These are phyloP conservation scores for Eufriesea mexicana DNA, from an alignment of 1,140 invertebrate genomes.

Conservation along the genomic window DNA sequence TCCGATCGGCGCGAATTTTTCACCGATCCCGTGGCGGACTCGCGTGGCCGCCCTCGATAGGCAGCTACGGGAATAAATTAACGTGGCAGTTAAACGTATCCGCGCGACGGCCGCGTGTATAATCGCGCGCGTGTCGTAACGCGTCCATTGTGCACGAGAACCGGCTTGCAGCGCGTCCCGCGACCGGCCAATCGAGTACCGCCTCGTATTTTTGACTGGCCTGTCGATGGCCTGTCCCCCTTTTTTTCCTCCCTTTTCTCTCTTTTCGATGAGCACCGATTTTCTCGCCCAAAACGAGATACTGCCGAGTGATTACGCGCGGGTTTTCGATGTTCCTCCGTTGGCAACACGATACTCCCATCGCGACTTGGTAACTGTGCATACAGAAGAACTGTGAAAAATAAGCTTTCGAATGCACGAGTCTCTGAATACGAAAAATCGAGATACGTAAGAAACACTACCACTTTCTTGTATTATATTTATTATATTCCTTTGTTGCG, in stretches of 20 bases:
- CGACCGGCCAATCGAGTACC: slow-evolving; percentile 46
- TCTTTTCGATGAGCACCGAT: background rate
- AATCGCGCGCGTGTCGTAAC: slow-evolving; percentile 76
- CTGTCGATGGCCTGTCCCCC: background rate
- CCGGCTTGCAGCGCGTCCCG: slow-evolving; percentile 51
- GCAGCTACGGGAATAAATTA: slow-evolving; percentile 79
- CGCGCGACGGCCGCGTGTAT: slow-evolving; percentile 62
- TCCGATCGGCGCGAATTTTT: slow-evolving; percentile 69
- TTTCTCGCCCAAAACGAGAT: background rate
- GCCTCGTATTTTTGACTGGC: slow-evolving; percentile 53
- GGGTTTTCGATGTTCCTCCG: background rate
- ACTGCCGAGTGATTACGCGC: background rate
- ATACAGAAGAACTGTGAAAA: too few species aligned
- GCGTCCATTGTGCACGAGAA: slow-evolving; percentile 76
- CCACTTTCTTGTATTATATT: too few species aligned
- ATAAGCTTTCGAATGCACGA: too few species aligned
- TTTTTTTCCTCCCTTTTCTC: background rate
- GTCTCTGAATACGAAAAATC: too few species aligned
- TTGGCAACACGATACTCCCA: too few species aligned
- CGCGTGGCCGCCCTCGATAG: slow-evolving; percentile 72
- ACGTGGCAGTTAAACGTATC: slow-evolving; percentile 75
- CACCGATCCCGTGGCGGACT: slow-evolving; percentile 59
- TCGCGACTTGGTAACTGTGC: too few species aligned
- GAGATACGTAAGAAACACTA: too few species aligned
- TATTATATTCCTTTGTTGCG: too few species aligned